Conservation (phyloP, 2,113 vertebrate species). For the Xenopus borealis region DNA sequence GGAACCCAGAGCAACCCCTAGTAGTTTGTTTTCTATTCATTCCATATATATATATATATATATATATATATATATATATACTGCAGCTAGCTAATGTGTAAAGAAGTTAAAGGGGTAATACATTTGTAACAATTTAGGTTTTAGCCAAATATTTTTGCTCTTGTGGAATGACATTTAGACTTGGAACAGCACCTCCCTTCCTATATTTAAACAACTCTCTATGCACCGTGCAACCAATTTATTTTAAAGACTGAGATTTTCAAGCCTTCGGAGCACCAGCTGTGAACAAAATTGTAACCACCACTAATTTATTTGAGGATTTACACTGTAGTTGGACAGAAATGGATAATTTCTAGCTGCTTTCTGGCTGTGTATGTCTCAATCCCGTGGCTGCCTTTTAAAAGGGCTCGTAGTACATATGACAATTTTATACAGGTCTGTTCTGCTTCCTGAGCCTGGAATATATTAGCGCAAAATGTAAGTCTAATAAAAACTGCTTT, state of each 20-base stretch:
- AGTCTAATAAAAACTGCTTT: not conserved
- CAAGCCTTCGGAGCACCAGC: slow-evolving; percentile 26
- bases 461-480: not conserved
- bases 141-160: not conserved
- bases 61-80: no score
- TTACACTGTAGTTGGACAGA: slow-evolving; percentile 38
- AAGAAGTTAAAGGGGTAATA: no score
- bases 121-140: no score
- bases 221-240: slow-evolving; percentile 1
- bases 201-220: not conserved
- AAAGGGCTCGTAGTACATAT: slow-evolving; percentile 16
- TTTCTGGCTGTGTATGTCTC: not conserved
- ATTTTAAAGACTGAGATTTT: slow-evolving; percentile 1
- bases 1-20: no score
- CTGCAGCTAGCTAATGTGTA: no score
- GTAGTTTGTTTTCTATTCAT: no score
- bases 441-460: slow-evolving; percentile 29
- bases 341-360: not conserved
- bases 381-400: slow-evolving; percentile 14
- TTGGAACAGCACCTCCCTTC: not conserved
- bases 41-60: no score
- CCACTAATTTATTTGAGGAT: slow-evolving; percentile 23
- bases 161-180: not conserved
- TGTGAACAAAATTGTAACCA: slow-evolving; percentile 29
- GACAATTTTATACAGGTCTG: slow-evolving; percentile 18